These are phyloP conservation scores for Drepanosiphum platanoidis DNA, from an alignment of 2,888 invertebrate genomes.

Conservation along the genomic window DNA sequence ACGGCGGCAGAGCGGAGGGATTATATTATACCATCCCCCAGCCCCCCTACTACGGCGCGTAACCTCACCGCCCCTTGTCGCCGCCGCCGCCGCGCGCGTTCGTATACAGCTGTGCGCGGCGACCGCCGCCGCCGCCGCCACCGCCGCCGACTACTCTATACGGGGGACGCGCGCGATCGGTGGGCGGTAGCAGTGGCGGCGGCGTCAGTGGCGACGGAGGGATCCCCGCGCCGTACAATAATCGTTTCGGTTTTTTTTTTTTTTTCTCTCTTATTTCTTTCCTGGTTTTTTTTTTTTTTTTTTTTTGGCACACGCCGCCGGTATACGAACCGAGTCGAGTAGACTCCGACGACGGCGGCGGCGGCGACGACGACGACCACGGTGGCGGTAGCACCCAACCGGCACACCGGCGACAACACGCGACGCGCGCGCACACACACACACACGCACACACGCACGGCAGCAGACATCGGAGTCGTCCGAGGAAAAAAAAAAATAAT, in stretches of 20 bases:
- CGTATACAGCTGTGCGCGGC: conserved; percentile 33
- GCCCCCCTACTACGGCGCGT: not conserved
- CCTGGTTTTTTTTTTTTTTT: conserved; percentile 5
- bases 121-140: conserved; percentile 13
- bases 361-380: not conserved
- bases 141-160: not conserved
- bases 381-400: not conserved
- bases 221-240: conserved; percentile 49
- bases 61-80: conserved; percentile 31
- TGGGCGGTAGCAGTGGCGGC: not conserved
- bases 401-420: conserved; percentile 24
- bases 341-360: not conserved
- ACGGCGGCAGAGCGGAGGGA: conserved; percentile 19
- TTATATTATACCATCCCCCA: conserved; percentile 10
- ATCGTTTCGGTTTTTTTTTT: conserved; percentile 47
- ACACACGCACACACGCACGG: not conserved
- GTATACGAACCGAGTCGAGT: not conserved
- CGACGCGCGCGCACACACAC: conserved; percentile 13
- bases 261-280: conserved; percentile 1
- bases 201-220: not conserved
- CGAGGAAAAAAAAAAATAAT: conserved; percentile 22
- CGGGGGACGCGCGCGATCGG: not conserved
- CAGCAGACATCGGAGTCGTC: conserved; percentile 12
- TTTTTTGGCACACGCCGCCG: conserved; percentile 55
- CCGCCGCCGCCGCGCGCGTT: conserved; percentile 23